Base-by-base conservation (phyloP, 2,113 vertebrate species). In the Cricetomys ansorgei region DNA sequence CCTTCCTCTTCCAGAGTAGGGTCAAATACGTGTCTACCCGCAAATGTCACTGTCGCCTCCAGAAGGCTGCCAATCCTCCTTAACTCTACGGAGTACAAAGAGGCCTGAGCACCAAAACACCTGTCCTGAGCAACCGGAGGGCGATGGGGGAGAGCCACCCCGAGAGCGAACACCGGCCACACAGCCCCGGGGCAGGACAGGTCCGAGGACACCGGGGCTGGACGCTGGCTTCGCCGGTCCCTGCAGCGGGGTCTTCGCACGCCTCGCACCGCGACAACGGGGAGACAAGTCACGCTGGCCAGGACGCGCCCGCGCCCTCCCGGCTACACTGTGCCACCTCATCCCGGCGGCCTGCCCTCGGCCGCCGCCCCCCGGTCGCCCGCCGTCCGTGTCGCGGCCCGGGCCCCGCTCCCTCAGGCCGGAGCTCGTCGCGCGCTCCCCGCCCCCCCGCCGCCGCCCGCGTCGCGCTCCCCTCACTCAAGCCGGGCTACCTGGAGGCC, bases 401-500 rank as follows among this genome's bases (percentile, higher is more conserved):
- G 37, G 69, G 43, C 57, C 37, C 73, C 73, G 45, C 19, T 3
- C 84, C 75, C 15, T 80, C 48, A 17, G 21, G 29, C 57, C 57
- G 43, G n/a, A 17, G 92, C 89, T 86, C 64, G 62, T 31, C 12
- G 48, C 59, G 29, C 70, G 40, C 87, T 57, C 67, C 43, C 79
- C 25, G 59, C 53, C 80, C 88, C 64, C 87, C 84, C 89, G 92
- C 69, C 94, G 70, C 96, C 43, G 75, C 81, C 37, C 80, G 83
- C 62, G 79, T 77, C 89, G 69, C 89, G 97, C 97, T 94, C 95
- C 67, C 72, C 27, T 86, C 83, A 50, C 81, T 84, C 62, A 64
- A 86, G 62, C 55, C 45, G 92, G 97, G 98, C 98, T 99, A 99
- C 99, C 99, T 99, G 98, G 99, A 99, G 98, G 99, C 98, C 98